Evolutionary conservation across 2,113 vertebrate species (phyloP), one percentile per base, ranked within the genome.

Genomic region (Sorex araneus): DNA sequence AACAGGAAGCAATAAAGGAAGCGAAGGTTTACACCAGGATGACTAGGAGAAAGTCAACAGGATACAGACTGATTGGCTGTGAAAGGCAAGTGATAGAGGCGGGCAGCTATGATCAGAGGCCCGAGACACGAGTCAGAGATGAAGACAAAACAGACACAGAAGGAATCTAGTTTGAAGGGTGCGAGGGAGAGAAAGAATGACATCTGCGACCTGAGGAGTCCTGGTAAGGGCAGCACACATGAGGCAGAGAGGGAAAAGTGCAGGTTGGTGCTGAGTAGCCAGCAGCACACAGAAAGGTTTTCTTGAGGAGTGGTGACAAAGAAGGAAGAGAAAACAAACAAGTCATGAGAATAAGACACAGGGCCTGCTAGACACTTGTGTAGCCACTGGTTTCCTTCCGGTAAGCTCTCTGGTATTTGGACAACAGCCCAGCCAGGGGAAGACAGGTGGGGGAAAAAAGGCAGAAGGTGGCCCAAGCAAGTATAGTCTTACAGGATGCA

Each of bases 311-410:
- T 8, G 30, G 25, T 34, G 21, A 36, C 54, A 32, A 21, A 43
- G 27, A 45, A 19, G 15, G 23, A 71, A 79, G 74, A 28, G 16
- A 15, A 67, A 76, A 66, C 3, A 13, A 47, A 18, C 25, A 3
- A 45, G 28, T 64, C 8, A 60, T 34, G 23, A 70, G 36, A 16
- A 73, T 0, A 5, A 81, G 30, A 64, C 10, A 4, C 2, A 18
- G 13, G 6, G 19, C 1, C 25, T 28, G 27, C 2, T 23, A 47
- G 36, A 5, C 2, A 8, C 12, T 19, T 21, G 2, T 0, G 28
- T 25, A 47, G 19, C 27, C 4, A 4, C 3, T 9, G 19, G 28
- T 50, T 54, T 74, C 18, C 64, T 66, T 67, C 32, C 25, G 5
- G 1, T 15, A n/a, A 23, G 54, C 32, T 64, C 64, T 25, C 50